Conservation (phyloP, 2,888 invertebrate genomes). For the Eulithis prunata region DNA sequence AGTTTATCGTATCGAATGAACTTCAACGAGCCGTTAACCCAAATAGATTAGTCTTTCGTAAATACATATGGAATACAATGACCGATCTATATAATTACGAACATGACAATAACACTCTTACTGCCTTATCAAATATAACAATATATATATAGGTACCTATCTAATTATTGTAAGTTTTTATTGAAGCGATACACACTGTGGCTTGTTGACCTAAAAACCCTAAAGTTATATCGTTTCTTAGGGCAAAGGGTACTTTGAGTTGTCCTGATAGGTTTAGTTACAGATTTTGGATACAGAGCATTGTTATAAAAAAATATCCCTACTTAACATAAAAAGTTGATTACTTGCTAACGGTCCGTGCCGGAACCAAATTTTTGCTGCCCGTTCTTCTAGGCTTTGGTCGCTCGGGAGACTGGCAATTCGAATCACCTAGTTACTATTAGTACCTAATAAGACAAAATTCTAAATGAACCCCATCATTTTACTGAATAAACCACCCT, state of each 20-base stretch:
- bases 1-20: conserved; percentile 33
- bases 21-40: conserved; percentile 45
- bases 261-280: not conserved
- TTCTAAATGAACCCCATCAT: too few species aligned
- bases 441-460: too few species aligned
- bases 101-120: not conserved
- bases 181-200: not conserved
- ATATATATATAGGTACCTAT: not conserved
- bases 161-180: not conserved
- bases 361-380: too few species aligned
- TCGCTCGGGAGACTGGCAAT: too few species aligned
- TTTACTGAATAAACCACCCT: too few species aligned
- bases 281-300: too few species aligned
- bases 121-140: not conserved
- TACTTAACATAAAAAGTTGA: too few species aligned
- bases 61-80: conserved; percentile 11
- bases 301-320: too few species aligned
- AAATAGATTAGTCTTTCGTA: conserved; percentile 43
- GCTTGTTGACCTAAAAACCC: not conserved
- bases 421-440: too few species aligned
- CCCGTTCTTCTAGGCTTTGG: too few species aligned
- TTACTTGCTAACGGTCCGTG: too few species aligned
- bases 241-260: not conserved
- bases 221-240: too few species aligned
- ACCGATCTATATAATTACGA: not conserved